Evolutionary conservation across 2,113 vertebrate species (phyloP).

Genomic region (Chaetura pelagica): DNA sequence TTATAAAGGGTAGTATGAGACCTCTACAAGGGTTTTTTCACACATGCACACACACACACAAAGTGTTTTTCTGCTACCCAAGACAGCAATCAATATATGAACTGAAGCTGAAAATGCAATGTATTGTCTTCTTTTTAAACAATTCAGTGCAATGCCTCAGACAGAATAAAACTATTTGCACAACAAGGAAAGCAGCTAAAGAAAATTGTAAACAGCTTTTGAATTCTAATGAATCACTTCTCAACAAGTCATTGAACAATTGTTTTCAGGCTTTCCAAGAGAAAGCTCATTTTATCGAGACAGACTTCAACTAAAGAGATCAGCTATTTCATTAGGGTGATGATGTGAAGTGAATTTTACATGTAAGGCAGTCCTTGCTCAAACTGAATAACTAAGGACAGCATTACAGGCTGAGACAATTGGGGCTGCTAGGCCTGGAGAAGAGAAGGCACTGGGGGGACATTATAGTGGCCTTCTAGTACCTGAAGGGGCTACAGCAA

Average conservation of each 20-base stretch:
- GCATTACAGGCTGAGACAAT: neutral
- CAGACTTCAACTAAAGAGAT: neutral
- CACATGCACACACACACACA: neutral
- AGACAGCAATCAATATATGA: neutral
- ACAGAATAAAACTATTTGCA: neutral
- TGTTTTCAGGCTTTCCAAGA: neutral
- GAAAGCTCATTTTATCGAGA: neutral
- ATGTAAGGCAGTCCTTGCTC: neutral
- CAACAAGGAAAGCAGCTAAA: neutral
- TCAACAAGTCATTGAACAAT: neutral
- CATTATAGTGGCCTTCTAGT: no score
- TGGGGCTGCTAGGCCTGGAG: no score
- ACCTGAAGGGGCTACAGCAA: no score
- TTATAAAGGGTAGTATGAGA: neutral
- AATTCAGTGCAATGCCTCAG: neutral
- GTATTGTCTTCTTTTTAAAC: neutral
- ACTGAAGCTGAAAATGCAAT: conserved; percentile 21
- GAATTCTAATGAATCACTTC: conserved; percentile 5
- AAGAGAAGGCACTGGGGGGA: no score
- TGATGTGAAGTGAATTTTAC: conserved; percentile 3
- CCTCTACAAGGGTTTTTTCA: neutral
- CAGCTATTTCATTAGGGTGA: neutral
- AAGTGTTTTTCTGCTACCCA: neutral
- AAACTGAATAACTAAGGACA: neutral
- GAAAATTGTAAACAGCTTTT: neutral